Conservation (phyloP, 2,888 invertebrate species). For the Epicampocera succincta region DNA sequence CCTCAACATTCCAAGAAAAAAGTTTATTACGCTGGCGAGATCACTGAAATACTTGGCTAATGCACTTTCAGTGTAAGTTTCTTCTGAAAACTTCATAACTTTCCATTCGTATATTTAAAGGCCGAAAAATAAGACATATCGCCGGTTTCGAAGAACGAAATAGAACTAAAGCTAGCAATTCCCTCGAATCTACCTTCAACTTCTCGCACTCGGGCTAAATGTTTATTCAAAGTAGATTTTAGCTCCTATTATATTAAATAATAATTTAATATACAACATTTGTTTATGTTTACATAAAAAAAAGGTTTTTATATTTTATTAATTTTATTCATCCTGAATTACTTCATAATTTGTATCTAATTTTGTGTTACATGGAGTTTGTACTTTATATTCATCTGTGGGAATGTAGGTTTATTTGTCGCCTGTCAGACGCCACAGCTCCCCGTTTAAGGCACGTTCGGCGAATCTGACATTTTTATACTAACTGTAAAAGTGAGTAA, state of each 20-base stretch:
- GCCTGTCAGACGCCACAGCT: neutral
- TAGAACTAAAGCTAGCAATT: slow-evolving; percentile 26
- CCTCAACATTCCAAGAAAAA: slow-evolving; percentile 22
- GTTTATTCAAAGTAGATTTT: slow-evolving; percentile 22
- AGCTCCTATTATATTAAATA: too few species aligned
- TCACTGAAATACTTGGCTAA: slow-evolving; percentile 26
- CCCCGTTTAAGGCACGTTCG: too few species aligned
- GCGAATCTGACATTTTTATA: too few species aligned
- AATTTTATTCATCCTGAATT: too few species aligned
- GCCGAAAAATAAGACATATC: slow-evolving; percentile 19
- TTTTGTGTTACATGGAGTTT: slow-evolving; percentile 14
- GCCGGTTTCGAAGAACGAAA: slow-evolving; percentile 34
- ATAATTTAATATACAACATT: too few species aligned
- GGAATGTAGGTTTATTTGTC: neutral
- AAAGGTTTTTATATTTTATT: too few species aligned
- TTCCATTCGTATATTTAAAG: slow-evolving; percentile 7
- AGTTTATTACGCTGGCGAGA: slow-evolving; percentile 34
- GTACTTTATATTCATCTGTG: too few species aligned
- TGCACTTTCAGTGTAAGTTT: slow-evolving; percentile 35
- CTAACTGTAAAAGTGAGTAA: neutral
- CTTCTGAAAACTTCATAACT: slow-evolving; percentile 9
- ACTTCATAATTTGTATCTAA: neutral
- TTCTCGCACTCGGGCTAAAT: slow-evolving; percentile 1
- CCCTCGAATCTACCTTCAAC: slow-evolving; percentile 28
- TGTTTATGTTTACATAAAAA: too few species aligned